These are phyloP conservation scores for Lota lota DNA, from an alignment of 2,113 vertebrate species.

Conservation along the genomic window DNA sequence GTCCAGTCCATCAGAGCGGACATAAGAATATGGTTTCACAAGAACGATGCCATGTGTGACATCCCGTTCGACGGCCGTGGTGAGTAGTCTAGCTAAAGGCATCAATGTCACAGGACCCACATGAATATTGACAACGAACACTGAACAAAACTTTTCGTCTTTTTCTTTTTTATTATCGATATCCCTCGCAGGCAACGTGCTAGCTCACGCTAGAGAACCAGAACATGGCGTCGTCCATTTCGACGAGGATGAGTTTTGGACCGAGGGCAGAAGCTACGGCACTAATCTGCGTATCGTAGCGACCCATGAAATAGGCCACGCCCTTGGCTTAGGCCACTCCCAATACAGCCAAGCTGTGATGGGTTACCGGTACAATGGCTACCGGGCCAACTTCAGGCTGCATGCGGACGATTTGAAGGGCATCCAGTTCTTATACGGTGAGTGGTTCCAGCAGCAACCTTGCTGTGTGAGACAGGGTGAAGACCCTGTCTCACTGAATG, in stretches of 20 bases:
- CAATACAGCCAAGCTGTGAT: constrained; percentile 78
- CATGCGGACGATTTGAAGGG: constrained; percentile 81
- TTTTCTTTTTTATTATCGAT: constrained; percentile 5
- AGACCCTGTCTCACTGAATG: no score
- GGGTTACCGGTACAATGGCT: constrained; percentile 83
- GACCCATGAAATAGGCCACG: constrained; percentile 88
- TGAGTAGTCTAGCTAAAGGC: constrained; percentile 22
- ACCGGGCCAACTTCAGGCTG: constrained; percentile 75
- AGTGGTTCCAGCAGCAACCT: constrained; percentile 22
- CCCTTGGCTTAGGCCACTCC: constrained; percentile 86
- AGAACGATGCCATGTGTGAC: constrained; percentile 55
- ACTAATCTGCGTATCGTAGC: constrained; percentile 87
- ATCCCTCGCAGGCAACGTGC: constrained; percentile 71
- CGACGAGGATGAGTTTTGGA: constrained; percentile 86
- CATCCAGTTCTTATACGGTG: constrained; percentile 86
- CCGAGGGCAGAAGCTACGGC: constrained; percentile 75
- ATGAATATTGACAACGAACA: background rate
- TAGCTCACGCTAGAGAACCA: constrained; percentile 85
- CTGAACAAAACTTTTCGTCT: no score
- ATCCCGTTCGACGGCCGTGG: constrained; percentile 73
- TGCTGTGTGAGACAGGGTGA: no score
- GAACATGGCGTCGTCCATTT: constrained; percentile 85
- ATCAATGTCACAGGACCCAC: background rate
- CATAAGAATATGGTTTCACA: constrained; percentile 82
- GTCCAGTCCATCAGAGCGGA: constrained; percentile 74